Percentiles rank a stretch among this genome's conserved stretches.
Evolutionary conservation across 2,888 invertebrate genomes (phyloP).

Genomic region (Philhelius pedissequus): DNA sequence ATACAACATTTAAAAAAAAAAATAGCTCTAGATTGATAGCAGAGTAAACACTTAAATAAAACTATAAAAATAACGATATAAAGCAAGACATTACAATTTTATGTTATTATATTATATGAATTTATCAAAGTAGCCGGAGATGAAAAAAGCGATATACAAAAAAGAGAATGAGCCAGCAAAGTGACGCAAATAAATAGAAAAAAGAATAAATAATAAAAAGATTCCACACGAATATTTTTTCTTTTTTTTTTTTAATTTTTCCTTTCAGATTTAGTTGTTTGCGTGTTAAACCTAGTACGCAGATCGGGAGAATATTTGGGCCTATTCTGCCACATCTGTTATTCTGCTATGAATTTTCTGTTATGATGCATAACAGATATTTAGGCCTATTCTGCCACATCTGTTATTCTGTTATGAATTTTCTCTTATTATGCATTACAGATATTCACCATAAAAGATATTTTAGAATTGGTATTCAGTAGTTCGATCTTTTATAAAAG

Average conservation of each 20-base stretch:
- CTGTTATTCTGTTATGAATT: too few species aligned
- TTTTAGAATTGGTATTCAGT: too few species aligned
- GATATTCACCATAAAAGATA: too few species aligned
- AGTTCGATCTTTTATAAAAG: too few species aligned
- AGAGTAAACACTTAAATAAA: conserved; percentile 37
- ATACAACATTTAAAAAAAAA: conserved; percentile 1
- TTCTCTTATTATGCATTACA: too few species aligned
- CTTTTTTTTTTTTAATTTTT: not conserved
- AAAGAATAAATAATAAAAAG: conserved; percentile 55
- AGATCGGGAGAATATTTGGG: too few species aligned
- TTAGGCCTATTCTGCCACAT: too few species aligned
- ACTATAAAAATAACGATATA: conserved; percentile 24
- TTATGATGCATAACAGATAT: too few species aligned
- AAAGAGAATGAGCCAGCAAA: conserved; percentile 67
- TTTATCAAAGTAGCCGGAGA: conserved; percentile 58
- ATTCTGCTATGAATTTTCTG: too few species aligned
- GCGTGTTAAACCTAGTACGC: too few species aligned
- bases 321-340: too few species aligned
- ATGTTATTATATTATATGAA: conserved; percentile 60
- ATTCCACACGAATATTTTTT: conserved; percentile 52
- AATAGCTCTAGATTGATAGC: conserved; percentile 53
- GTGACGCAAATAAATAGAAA: conserved; percentile 61
- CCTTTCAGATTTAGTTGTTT: not conserved
- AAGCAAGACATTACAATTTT: conserved; percentile 61
- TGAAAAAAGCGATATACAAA: conserved; percentile 43